Conservation (phyloP, 1,140 invertebrate genomes). For the Eumeta japonica region DNA sequence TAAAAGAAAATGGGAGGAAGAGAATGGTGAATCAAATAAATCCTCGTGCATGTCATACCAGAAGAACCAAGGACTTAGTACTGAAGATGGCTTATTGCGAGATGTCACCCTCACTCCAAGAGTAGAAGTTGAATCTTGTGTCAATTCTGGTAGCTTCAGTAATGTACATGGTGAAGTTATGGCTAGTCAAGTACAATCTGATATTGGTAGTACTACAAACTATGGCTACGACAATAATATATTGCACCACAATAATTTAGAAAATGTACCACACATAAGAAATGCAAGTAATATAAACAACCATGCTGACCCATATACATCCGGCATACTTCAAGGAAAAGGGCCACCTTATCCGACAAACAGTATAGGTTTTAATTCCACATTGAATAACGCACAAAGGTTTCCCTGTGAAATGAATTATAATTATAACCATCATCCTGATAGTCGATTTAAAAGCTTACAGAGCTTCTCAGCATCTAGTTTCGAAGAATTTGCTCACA, state of each 20-base stretch:
- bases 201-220: conserved; percentile 8
- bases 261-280: conserved; percentile 28
- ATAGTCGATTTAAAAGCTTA: conserved; percentile 25
- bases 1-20: conserved; percentile 40
- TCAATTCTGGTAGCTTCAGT: conserved; percentile 64
- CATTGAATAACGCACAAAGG: conserved; percentile 39
- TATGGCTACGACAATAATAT: conserved; percentile 30
- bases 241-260: conserved; percentile 22
- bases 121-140: conserved; percentile 63
- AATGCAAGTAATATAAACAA: conserved; percentile 27
- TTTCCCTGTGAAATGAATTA: conserved; percentile 53
- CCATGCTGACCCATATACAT: conserved; percentile 35
- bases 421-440: conserved; percentile 29
- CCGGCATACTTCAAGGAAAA: conserved; percentile 43
- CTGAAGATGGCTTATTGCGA: conserved; percentile 45
- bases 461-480: conserved; percentile 54
- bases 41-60: conserved; percentile 19
- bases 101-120: conserved; percentile 59
- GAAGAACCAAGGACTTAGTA: conserved; percentile 27
- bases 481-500: conserved; percentile 60
- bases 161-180: conserved; percentile 59
- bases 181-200: neutral
- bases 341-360: conserved; percentile 35
- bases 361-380: conserved; percentile 31
- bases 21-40: conserved; percentile 23